Evolutionary conservation across 2,113 vertebrate genomes (phyloP).

Genomic region (Miniopterus natalensis): DNA sequence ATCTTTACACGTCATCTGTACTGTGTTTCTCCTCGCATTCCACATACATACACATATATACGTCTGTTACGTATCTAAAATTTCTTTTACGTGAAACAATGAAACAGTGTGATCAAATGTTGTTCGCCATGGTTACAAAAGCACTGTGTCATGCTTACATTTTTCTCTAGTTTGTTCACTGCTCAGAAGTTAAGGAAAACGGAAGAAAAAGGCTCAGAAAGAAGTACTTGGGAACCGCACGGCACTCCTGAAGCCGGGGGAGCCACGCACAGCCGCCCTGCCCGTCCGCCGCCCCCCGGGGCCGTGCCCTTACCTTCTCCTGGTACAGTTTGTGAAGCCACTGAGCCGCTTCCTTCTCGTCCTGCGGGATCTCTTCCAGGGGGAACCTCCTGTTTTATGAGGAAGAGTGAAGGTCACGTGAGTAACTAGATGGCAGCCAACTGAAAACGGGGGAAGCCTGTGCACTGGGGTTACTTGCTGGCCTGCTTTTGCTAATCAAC

Average conservation of each 20-base stretch:
- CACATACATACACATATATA: not conserved
- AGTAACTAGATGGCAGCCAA: not conserved
- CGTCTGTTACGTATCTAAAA: not conserved
- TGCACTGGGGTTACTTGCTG: rapidly evolving
- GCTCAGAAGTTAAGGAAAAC: not conserved
- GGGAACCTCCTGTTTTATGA: slow-evolving; percentile 92
- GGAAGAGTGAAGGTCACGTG: not conserved
- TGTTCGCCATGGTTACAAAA: not conserved
- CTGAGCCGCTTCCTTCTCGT: slow-evolving; percentile 94
- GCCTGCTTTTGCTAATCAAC: rapidly evolving
- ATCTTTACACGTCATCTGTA: rapidly evolving
- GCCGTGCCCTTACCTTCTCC: slow-evolving; percentile 91
- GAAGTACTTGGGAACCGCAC: rapidly evolving
- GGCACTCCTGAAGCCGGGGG: rapidly evolving
- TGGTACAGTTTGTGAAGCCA: slow-evolving; percentile 99
- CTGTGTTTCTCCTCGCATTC: not conserved
- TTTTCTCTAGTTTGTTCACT: not conserved
- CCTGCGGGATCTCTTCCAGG: slow-evolving; percentile 95
- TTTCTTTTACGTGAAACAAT: not conserved
- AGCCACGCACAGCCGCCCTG: rapidly evolving
- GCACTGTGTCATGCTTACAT: rapidly evolving
- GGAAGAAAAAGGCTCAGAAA: not conserved
- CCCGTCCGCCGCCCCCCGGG: not conserved
- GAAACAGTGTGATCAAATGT: not conserved
- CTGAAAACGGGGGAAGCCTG: not conserved